Evolutionary conservation across 2,888 invertebrate genomes (phyloP).

Genomic region (Bhutanitis thaidina): DNA sequence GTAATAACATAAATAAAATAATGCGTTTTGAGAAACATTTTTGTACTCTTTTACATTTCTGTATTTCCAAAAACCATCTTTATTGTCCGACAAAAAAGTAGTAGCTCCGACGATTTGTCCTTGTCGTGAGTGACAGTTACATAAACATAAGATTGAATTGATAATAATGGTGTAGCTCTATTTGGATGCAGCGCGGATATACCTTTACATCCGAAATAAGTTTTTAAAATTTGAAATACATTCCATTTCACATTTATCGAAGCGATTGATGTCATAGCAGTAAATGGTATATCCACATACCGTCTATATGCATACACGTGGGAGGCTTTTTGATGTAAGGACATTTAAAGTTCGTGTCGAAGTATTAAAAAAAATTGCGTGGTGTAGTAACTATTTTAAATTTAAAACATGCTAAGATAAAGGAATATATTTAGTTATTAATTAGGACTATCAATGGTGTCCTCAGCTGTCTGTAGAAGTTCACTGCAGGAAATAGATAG

Average conservation of each 20-base stretch:
- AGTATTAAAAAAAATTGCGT: too few species aligned
- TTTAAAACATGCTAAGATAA: too few species aligned
- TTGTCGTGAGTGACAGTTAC: constrained; percentile 15
- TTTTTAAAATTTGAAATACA: constrained; percentile 28
- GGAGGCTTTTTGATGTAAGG: constrained; percentile 10
- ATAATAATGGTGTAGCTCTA: constrained; percentile 14
- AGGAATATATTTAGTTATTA: too few species aligned
- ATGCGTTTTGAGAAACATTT: too few species aligned
- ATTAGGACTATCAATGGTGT: too few species aligned
- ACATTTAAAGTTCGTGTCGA: background rate
- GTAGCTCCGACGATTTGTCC: constrained; percentile 15
- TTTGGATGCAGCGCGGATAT: constrained; percentile 15
- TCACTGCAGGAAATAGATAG: too few species aligned
- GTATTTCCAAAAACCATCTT: too few species aligned
- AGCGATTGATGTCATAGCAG: constrained; percentile 54
- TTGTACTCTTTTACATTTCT: too few species aligned
- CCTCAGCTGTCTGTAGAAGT: too few species aligned
- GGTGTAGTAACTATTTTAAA: too few species aligned
- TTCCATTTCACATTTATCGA: constrained; percentile 39
- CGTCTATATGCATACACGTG: constrained; percentile 10
- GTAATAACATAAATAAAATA: too few species aligned
- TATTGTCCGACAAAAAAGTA: too few species aligned
- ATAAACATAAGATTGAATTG: constrained; percentile 8
- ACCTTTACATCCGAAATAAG: constrained; percentile 21
- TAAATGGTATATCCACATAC: constrained; percentile 22